Percentiles rank a stretch among this genome's conserved stretches.
phyloP scores from a whole-genome alignment of 2,797 vertebrate genomes.

The Sebastes hubbsi region DNA sequence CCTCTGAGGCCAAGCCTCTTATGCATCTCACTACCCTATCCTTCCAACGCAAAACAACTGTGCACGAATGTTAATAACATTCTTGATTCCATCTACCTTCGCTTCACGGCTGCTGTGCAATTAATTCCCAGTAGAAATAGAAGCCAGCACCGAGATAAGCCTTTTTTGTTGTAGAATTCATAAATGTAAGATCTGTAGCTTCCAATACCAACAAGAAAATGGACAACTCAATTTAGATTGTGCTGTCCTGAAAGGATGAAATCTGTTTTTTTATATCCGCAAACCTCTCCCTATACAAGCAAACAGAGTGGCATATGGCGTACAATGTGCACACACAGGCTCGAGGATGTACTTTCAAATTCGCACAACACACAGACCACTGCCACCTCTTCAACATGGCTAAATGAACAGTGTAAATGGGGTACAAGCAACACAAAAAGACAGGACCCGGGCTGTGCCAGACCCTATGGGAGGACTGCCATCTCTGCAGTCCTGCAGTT shows the following conservation, averaged over 20 bases:
- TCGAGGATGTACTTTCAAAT: conserved; percentile 65
- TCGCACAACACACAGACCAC: conserved; percentile 25
- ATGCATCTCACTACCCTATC: conserved; percentile 46
- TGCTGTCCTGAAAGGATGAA: conserved; percentile 29
- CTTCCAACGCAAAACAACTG: conserved; percentile 55
- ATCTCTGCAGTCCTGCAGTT: conserved; percentile 73
- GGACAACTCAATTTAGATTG: conserved; percentile 57
- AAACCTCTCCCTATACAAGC: conserved; percentile 12
- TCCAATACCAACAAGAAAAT: conserved; percentile 32
- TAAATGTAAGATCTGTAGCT: conserved; percentile 56
- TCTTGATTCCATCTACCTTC: conserved; percentile 66
- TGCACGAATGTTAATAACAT: conserved; percentile 65
- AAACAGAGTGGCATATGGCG: conserved; percentile 46
- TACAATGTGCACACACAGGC: conserved; percentile 29
- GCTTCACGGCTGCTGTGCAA: conserved; percentile 42
- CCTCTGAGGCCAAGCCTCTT: conserved; percentile 65
- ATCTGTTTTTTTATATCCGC: not conserved
- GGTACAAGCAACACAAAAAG: conserved; percentile 16
- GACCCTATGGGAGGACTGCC: conserved; percentile 69
- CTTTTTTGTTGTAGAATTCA: conserved; percentile 42
- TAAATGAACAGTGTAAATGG: conserved; percentile 64
- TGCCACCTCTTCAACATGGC: conserved; percentile 54
- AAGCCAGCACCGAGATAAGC: conserved; percentile 50
- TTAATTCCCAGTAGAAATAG: conserved; percentile 69
- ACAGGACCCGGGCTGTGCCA: conserved; percentile 65